Evolutionary conservation across 2,797 vertebrate species (phyloP).

Genomic region (Phylloscopus collybita): DNA sequence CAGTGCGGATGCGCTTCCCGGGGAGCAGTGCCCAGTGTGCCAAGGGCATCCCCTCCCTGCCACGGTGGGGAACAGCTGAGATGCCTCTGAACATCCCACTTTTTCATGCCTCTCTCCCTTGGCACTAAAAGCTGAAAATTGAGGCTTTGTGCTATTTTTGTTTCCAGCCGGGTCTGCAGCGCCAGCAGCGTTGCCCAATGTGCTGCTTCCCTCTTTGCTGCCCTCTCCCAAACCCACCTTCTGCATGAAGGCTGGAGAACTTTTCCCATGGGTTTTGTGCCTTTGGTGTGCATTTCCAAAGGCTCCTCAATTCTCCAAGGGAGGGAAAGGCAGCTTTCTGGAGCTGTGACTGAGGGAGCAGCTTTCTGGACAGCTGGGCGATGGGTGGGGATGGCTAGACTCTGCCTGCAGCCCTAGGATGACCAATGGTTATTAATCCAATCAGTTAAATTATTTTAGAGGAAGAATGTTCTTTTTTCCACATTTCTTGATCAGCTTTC

Average conservation of each 20-base stretch:
- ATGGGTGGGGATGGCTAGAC: no score
- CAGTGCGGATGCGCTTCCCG: not conserved
- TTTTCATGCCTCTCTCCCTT: not conserved
- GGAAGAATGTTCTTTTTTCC: not conserved
- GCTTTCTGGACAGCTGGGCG: not conserved
- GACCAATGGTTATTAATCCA: not conserved
- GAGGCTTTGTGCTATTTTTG: not conserved
- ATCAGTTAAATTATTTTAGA: not conserved
- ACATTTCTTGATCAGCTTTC: not conserved
- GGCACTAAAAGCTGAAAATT: not conserved
- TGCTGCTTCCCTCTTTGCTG: not conserved
- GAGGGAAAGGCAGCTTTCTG: not conserved
- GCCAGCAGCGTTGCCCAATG: fast-evolving
- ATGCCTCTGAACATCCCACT: not conserved
- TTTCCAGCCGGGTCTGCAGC: not conserved
- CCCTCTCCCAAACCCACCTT: not conserved
- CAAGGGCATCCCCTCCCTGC: not conserved
- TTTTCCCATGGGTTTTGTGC: not conserved
- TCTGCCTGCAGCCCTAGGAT: not conserved
- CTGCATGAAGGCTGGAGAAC: fast-evolving
- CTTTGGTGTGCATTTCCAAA: not conserved
- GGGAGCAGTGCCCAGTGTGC: not conserved
- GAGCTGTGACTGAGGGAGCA: not conserved
- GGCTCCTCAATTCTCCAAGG: fast-evolving
- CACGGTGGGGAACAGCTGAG: not conserved